Percentiles rank a stretch among this genome's conserved stretches.
These are phyloP conservation scores for Mormyrus lacerda DNA, from an alignment of 2,113 vertebrate genomes.

Conservation along the genomic window DNA sequence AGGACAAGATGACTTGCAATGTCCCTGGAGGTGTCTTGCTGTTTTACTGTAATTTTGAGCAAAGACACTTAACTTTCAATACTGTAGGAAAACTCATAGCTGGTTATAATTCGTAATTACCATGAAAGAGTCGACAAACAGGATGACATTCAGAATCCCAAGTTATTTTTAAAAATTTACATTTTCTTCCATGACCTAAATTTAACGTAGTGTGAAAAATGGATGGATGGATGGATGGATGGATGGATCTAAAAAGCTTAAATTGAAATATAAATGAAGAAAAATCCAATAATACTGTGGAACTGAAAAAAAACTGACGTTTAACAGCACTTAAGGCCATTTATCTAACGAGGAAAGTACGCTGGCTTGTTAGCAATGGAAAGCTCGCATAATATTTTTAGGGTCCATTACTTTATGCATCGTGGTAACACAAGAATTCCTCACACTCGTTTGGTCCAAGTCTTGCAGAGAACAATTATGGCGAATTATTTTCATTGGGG, in stretches of 20 bases:
- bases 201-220: neutral
- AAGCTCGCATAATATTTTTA: neutral
- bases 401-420: neutral
- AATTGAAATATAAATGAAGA: neutral
- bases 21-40: neutral
- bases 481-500: constrained; percentile 40
- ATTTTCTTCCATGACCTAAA: neutral
- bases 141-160: neutral
- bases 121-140: neutral
- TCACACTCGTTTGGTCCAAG: constrained; percentile 28
- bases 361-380: neutral
- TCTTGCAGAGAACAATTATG: constrained; percentile 42
- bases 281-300: neutral
- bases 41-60: neutral
- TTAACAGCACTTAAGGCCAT: neutral
- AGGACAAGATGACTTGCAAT: neutral
- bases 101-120: neutral
- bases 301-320: neutral
- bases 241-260: neutral
- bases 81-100: neutral
- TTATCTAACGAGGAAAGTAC: neutral
- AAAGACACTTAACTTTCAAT: neutral
- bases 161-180: neutral
- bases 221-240: neutral
- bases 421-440: constrained; percentile 9